phyloP scores from a whole-genome alignment of 2,113 vertebrate genomes.

The Coregonus clupeaformis region DNA sequence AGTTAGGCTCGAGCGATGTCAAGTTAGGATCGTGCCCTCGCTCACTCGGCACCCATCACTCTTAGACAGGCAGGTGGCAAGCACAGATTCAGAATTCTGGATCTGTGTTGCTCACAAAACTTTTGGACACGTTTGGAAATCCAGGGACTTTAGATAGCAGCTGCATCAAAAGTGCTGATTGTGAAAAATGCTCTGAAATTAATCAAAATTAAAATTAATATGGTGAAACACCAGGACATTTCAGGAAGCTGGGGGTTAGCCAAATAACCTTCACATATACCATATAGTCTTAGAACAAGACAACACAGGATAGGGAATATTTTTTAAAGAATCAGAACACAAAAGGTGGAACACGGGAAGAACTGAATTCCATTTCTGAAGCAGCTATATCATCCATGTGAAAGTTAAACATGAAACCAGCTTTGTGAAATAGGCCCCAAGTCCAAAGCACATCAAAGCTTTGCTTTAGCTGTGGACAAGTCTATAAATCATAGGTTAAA shows the following conservation, averaged over 20 bases:
- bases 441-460: constrained; percentile 67
- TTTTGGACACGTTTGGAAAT: constrained; percentile 32
- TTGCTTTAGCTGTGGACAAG: constrained; percentile 53
- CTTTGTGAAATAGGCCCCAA: constrained; percentile 67
- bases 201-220: constrained; percentile 26
- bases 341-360: constrained; percentile 2
- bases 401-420: constrained; percentile 64
- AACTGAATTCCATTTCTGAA: constrained; percentile 9
- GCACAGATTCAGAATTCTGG: constrained; percentile 23
- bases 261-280: constrained; percentile 72
- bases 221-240: constrained; percentile 60
- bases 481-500: constrained; percentile 56
- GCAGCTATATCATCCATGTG: constrained; percentile 54
- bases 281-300: constrained; percentile 24
- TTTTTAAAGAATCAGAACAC: not conserved
- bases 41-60: constrained; percentile 42
- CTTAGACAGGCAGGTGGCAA: constrained; percentile 59
- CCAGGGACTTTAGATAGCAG: constrained; percentile 66
- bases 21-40: not conserved
- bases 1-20: too few relatives aligned
- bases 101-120: constrained; percentile 46
- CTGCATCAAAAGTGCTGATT: constrained; percentile 64
- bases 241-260: constrained; percentile 67
- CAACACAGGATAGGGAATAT: constrained; percentile 23
- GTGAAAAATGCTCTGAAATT: constrained; percentile 44